Conservation (phyloP, 2,113 vertebrate genomes). For the Calyptomena viridis region DNA sequence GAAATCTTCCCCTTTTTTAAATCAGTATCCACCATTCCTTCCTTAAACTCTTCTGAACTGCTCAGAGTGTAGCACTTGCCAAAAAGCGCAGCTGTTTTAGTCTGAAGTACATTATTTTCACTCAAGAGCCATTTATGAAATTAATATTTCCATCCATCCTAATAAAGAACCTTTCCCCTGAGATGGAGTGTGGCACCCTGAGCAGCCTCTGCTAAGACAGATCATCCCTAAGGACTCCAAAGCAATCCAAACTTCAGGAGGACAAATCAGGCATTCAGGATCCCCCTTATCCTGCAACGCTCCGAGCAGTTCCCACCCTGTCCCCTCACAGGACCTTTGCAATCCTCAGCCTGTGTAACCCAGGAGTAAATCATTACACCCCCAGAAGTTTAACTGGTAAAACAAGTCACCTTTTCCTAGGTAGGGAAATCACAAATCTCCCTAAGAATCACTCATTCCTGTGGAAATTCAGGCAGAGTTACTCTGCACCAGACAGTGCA, state of each 20-base stretch:
- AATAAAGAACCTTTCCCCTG: background rate
- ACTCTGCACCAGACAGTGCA: accelerated
- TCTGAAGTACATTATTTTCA: background rate
- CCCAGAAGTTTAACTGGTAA: background rate
- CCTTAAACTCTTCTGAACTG: background rate
- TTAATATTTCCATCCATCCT: background rate
- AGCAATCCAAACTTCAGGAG: background rate
- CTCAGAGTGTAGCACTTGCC: background rate
- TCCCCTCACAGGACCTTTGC: background rate
- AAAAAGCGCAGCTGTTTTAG: background rate
- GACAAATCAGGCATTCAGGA: background rate
- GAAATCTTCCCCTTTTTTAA: background rate
- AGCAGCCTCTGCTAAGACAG: background rate
- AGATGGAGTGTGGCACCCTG: accelerated
- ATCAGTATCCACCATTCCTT: background rate
- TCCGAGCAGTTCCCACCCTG: background rate
- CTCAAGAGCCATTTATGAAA: background rate
- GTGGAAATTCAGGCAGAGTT: background rate
- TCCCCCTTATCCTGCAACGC: accelerated
- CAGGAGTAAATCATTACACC: accelerated
- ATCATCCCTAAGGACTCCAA: background rate
- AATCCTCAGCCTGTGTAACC: background rate
- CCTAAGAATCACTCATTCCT: background rate
- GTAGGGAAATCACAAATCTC: background rate
- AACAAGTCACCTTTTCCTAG: background rate